Evolutionary conservation across 1,140 invertebrate genomes (phyloP).

Genomic region (Pseudobourletiella spinata): DNA sequence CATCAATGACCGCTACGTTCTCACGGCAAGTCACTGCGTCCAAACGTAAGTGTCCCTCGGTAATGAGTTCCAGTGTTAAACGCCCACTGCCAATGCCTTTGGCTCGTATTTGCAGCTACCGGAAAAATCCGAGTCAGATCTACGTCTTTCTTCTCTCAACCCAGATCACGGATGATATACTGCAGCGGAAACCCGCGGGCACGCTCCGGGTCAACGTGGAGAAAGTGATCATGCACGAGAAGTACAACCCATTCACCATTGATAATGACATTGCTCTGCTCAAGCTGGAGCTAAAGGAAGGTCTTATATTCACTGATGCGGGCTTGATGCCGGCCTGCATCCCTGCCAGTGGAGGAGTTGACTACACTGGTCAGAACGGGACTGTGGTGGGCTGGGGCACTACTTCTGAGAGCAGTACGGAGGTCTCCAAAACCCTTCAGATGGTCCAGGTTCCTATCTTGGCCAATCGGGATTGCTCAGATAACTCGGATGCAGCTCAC

Average conservation of each 20-base stretch:
- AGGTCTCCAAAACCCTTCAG: conserved; percentile 27
- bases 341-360: conserved; percentile 7
- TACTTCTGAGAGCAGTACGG: conserved; percentile 11
- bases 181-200: not conserved
- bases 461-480: conserved; percentile 26
- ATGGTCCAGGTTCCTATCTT: conserved; percentile 37
- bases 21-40: conserved; percentile 10
- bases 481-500: conserved; percentile 10
- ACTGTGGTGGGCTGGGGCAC: conserved; percentile 16
- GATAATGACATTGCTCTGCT: conserved; percentile 20
- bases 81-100: not conserved
- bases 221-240: not conserved
- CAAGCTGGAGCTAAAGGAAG: not conserved
- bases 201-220: not conserved
- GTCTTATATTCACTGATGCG: not conserved
- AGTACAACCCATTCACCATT: conserved; percentile 7
- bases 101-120: not conserved
- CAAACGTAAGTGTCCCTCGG: not conserved
- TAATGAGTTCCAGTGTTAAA: too few relatives aligned
- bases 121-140: not conserved
- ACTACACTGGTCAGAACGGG: conserved; percentile 14
- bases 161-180: not conserved
- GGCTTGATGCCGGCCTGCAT: conserved; percentile 8
- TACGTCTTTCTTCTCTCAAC: not conserved
- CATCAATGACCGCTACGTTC: not conserved